Conservation (phyloP, 2,113 vertebrate genomes). For the Ailurus styani region DNA sequence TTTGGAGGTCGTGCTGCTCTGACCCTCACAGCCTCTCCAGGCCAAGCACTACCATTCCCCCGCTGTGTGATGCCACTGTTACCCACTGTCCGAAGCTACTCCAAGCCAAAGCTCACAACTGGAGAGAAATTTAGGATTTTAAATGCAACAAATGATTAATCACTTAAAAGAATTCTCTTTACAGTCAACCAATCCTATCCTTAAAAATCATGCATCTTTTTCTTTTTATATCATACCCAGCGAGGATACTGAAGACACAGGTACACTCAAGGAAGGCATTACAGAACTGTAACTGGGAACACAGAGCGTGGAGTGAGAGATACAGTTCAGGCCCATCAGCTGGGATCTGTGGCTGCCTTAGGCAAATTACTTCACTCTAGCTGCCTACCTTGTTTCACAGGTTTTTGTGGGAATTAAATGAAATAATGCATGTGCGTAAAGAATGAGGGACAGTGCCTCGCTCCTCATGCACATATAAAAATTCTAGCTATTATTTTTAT, state of each 20-base stretch:
- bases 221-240: neutral
- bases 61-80: neutral
- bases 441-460: neutral
- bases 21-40: neutral
- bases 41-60: neutral
- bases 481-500: neutral
- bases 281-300: neutral
- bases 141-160: neutral
- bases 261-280: too few species aligned
- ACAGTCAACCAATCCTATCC: neutral
- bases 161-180: neutral
- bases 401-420: neutral
- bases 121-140: neutral
- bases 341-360: neutral
- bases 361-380: neutral
- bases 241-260: neutral
- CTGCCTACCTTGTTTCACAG: neutral
- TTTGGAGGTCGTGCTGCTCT: neutral
- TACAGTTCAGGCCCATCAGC: neutral
- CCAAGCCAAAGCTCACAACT: neutral
- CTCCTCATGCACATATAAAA: neutral
- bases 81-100: neutral
- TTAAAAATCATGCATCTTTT: neutral
- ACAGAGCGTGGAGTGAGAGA: neutral
- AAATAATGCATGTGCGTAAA: neutral